Conservation (phyloP, 2,113 vertebrate genomes). For the Pelmatolapia mariae region DNA sequence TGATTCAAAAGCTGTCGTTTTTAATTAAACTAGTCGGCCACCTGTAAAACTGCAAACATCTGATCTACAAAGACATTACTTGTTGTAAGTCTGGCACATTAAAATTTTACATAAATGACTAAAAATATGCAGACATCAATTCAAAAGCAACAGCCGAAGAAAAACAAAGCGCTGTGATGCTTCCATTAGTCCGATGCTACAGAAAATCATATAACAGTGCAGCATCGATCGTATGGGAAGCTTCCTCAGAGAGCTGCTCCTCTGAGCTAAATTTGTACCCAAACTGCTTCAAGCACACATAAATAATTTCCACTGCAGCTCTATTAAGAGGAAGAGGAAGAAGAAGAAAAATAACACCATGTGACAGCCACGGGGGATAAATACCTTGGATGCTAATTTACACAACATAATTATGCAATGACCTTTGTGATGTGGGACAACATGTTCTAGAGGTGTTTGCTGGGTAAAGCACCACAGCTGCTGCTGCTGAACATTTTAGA, state of each 20-base stretch:
- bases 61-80: background rate
- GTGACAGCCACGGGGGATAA: background rate
- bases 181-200: background rate
- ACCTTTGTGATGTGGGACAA: background rate
- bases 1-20: background rate
- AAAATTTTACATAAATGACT: background rate
- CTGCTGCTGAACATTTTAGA: background rate
- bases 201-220: background rate
- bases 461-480: background rate
- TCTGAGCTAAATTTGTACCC: background rate
- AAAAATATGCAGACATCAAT: background rate
- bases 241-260: background rate
- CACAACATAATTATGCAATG: background rate
- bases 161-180: background rate
- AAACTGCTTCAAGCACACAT: background rate
- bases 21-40: background rate
- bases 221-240: background rate
- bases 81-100: background rate
- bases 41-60: background rate
- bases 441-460: background rate
- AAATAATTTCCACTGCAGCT: constrained; percentile 13
- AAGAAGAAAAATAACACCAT: background rate
- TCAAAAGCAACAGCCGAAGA: background rate
- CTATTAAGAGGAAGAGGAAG: background rate
- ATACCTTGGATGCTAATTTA: background rate